Percentiles rank a stretch among this genome's conserved stretches.
Evolutionary conservation across 2,888 invertebrate species (phyloP).

Genomic region (Hyalella azteca): DNA sequence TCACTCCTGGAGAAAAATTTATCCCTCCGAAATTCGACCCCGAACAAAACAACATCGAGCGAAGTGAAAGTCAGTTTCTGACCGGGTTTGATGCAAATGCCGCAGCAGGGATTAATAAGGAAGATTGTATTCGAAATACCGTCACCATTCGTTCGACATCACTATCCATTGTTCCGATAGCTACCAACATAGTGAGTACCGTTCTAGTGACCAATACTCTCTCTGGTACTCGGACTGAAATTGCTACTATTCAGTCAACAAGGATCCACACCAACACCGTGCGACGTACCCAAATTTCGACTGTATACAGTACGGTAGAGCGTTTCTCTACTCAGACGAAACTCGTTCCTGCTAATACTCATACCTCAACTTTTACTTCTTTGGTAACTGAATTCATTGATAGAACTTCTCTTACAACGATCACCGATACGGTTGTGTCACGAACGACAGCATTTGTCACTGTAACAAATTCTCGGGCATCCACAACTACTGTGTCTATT

Average conservation of each 20-base stretch:
- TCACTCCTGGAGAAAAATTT: background rate
- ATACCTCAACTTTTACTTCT: background rate
- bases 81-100: background rate
- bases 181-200: background rate
- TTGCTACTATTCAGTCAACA: background rate
- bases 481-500: background rate
- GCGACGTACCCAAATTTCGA: background rate
- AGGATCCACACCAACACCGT: background rate
- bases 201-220: background rate
- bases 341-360: background rate
- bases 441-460: background rate
- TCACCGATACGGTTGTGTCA: background rate
- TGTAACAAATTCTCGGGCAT: background rate
- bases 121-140: background rate
- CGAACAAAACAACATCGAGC: background rate
- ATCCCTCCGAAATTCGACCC: slow-evolving; percentile 2
- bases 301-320: background rate
- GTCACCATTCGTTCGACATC: background rate
- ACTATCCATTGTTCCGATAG: background rate
- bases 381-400: background rate
- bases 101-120: background rate
- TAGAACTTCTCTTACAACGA: background rate
- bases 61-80: background rate
- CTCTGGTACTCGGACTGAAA: background rate
- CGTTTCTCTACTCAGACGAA: background rate